A percentile compares a stretch with the other conserved stretches of the same genome.
phyloP scores from a whole-genome alignment of 2,113 vertebrate genomes.

The Sander vitreus region DNA sequence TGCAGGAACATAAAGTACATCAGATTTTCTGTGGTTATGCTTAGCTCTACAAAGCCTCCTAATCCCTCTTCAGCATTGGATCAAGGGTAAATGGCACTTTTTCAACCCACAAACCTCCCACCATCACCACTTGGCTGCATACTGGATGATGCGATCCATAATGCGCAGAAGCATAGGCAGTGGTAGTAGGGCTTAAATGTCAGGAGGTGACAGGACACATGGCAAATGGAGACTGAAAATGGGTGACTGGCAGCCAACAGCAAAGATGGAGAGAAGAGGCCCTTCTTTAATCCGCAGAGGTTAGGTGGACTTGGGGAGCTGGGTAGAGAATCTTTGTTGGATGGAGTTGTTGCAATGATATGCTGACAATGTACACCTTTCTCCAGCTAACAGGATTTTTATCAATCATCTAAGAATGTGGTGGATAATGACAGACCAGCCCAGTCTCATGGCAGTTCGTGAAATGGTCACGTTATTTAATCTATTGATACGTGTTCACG shows the following conservation, averaged over 20 bases:
- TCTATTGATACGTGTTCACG: too few relatives aligned
- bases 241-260: conserved; percentile 16
- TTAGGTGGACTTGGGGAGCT: neutral
- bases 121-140: neutral
- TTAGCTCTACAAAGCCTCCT: neutral
- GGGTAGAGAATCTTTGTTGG: neutral
- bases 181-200: neutral
- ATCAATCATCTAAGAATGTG: conserved; percentile 28
- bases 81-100: conserved; percentile 3
- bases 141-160: neutral
- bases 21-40: neutral
- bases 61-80: conserved; percentile 7
- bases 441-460: too few relatives aligned
- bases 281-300: neutral
- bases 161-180: neutral
- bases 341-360: conserved; percentile 23
- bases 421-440: conserved; percentile 40
- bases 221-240: neutral
- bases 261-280: neutral
- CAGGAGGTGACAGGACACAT: neutral
- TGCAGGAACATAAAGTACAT: conserved; percentile 12
- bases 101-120: neutral
- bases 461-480: too few relatives aligned
- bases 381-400: conserved; percentile 24
- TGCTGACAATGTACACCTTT: conserved; percentile 20